Evolutionary conservation across 1,140 invertebrate species (phyloP).

Genomic region (Littorina saxatilis): DNA sequence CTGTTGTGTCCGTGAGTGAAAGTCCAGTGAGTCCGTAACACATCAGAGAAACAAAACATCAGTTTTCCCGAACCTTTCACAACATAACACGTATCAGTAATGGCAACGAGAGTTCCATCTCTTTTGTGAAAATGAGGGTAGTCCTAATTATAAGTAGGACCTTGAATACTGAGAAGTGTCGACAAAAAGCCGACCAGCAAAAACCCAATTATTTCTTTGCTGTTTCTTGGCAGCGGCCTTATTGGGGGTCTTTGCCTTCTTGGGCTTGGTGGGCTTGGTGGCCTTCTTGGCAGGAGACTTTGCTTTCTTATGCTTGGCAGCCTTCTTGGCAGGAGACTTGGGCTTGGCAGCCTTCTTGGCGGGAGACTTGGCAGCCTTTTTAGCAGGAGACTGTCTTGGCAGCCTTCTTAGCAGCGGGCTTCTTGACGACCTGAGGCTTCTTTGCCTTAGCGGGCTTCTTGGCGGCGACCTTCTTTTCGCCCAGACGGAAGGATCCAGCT

Average conservation of each 20-base stretch:
- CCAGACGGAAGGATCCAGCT: constrained; percentile 72
- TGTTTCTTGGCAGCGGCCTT: constrained; percentile 41
- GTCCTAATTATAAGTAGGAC: not conserved
- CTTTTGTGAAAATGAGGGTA: constrained; percentile 12
- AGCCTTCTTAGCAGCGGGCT: constrained; percentile 40
- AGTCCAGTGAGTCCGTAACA: too few relatives aligned
- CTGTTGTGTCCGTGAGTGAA: too few relatives aligned
- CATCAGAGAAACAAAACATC: too few relatives aligned
- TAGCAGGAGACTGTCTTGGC: too few relatives aligned
- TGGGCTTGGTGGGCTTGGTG: constrained; percentile 33
- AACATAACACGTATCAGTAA: too few relatives aligned
- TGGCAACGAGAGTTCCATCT: not conserved
- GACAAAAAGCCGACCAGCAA: too few relatives aligned
- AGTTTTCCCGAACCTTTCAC: too few relatives aligned
- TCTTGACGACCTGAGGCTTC: constrained; percentile 49
- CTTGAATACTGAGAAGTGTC: too few relatives aligned
- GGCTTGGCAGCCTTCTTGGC: constrained; percentile 27
- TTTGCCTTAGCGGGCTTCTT: constrained; percentile 39
- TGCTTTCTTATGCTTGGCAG: constrained; percentile 43
- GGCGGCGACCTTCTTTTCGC: constrained; percentile 41
- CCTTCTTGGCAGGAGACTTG: constrained; percentile 45
- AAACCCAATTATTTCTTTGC: constrained; percentile 9
- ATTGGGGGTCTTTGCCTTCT: constrained; percentile 38
- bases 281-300: constrained; percentile 33
- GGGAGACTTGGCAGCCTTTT: constrained; percentile 45